phyloP scores from a whole-genome alignment of 2,113 vertebrate genomes.

The Dipodomys merriami region DNA sequence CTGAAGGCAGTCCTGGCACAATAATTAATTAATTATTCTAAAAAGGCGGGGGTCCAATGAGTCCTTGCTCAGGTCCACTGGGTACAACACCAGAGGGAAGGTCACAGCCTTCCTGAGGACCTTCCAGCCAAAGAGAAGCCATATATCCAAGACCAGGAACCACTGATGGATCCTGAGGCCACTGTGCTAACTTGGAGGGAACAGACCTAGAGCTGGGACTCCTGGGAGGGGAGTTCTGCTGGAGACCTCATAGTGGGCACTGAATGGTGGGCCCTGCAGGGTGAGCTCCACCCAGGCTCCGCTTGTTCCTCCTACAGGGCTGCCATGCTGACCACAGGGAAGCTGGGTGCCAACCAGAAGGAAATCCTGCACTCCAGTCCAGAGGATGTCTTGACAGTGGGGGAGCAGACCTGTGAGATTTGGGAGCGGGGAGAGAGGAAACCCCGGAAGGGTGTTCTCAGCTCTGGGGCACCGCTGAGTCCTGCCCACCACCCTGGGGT shows the following conservation, averaged over 20 bases:
- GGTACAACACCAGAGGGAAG: background rate
- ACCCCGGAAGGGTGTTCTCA: background rate
- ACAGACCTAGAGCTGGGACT: background rate
- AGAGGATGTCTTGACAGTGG: background rate
- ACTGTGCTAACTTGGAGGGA: background rate
- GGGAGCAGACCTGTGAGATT: too few relatives aligned
- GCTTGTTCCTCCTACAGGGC: background rate
- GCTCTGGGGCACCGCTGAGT: accelerated
- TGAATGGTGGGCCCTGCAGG: too few relatives aligned
- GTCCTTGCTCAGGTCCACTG: too few relatives aligned
- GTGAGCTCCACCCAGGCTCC: too few relatives aligned
- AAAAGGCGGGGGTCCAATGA: too few relatives aligned
- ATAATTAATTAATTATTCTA: too few relatives aligned
- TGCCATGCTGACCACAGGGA: background rate
- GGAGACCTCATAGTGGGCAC: too few relatives aligned
- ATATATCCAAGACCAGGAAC: background rate
- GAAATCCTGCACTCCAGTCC: background rate
- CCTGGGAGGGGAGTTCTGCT: too few relatives aligned
- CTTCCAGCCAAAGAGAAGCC: background rate
- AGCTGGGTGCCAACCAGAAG: background rate
- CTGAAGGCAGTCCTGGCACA: too few relatives aligned
- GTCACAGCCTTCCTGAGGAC: background rate
- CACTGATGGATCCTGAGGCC: too few relatives aligned
- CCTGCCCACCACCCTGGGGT: accelerated
- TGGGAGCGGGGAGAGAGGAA: too few relatives aligned